phyloP scores from a whole-genome alignment of 2,113 vertebrate species.

The Channa argus region DNA sequence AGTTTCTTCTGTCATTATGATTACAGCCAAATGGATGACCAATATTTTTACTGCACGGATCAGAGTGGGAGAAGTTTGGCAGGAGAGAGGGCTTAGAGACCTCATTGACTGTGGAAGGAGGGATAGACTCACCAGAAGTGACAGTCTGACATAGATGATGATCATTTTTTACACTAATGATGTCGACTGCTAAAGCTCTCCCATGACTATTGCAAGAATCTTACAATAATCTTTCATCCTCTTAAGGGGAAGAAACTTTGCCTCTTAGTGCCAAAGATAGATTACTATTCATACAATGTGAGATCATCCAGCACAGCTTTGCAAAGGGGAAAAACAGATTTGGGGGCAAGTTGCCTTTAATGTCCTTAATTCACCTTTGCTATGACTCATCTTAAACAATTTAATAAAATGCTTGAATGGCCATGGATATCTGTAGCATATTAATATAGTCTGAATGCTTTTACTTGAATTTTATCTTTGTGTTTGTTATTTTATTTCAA shows the following conservation, averaged over 20 bases:
- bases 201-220: slow-evolving; percentile 30
- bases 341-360: background rate
- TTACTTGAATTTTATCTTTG: slow-evolving; percentile 47
- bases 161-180: slow-evolving; percentile 44
- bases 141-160: slow-evolving; percentile 18
- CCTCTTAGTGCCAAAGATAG: slow-evolving; percentile 24
- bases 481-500: slow-evolving; percentile 43
- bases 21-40: slow-evolving; percentile 7
- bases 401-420: background rate
- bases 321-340: slow-evolving; percentile 5
- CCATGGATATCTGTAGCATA: background rate
- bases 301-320: slow-evolving; percentile 39
- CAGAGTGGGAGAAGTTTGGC: background rate
- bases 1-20: background rate
- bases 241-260: slow-evolving; percentile 31
- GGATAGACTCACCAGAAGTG: slow-evolving; percentile 9
- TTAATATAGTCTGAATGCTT: slow-evolving; percentile 16
- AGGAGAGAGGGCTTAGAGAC: background rate
- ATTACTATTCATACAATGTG: slow-evolving; percentile 27
- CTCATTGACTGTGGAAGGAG: slow-evolving; percentile 8
- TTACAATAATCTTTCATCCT: slow-evolving; percentile 44
- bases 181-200: slow-evolving; percentile 16
- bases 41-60: background rate
- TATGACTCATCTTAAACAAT: slow-evolving; percentile 25
- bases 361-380: slow-evolving; percentile 25